Conservation (phyloP, 1,140 invertebrate genomes). For the Bemisia tabaci region DNA sequence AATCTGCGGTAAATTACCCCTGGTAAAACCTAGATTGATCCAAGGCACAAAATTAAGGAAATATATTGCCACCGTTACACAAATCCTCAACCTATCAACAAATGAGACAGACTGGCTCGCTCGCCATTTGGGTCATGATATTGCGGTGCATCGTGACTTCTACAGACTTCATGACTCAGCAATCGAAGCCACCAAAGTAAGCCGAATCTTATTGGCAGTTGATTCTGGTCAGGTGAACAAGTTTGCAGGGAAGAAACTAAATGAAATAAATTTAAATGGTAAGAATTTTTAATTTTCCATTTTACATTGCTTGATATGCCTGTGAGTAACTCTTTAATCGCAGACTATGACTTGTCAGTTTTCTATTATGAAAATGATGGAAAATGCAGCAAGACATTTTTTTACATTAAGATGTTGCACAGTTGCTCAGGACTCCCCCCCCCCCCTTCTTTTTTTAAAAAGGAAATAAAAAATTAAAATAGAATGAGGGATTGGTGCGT, state of each 20-base stretch:
- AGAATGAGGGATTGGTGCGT: too few species aligned
- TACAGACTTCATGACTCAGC: slow-evolving; percentile 2
- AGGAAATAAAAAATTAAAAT: too few species aligned
- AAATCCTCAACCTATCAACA: slow-evolving; percentile 1
- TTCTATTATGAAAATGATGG: too few species aligned
- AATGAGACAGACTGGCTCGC: slow-evolving; percentile 7
- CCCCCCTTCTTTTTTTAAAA: too few species aligned
- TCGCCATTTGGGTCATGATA: slow-evolving; percentile 5
- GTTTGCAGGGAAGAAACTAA: neutral
- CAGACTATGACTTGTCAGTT: too few species aligned
- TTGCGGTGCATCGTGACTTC: slow-evolving; percentile 5
- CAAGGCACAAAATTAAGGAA: slow-evolving; percentile 3
- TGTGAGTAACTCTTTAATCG: too few species aligned
- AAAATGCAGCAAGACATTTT: too few species aligned
- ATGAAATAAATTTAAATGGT: neutral
- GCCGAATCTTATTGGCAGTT: neutral
- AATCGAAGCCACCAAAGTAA: neutral
- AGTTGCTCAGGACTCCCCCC: too few species aligned
- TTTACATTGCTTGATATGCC: too few species aligned
- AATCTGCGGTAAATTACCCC: too few species aligned
- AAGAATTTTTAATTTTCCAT: neutral
- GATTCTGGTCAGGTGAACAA: neutral
- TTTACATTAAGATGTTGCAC: too few species aligned
- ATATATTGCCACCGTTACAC: slow-evolving; percentile 3
- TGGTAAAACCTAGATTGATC: neutral